Percentiles rank a stretch among this genome's conserved stretches.
Evolutionary conservation across 2,888 invertebrate species (phyloP).

Genomic region (Sinodicranocentrus sp.): DNA sequence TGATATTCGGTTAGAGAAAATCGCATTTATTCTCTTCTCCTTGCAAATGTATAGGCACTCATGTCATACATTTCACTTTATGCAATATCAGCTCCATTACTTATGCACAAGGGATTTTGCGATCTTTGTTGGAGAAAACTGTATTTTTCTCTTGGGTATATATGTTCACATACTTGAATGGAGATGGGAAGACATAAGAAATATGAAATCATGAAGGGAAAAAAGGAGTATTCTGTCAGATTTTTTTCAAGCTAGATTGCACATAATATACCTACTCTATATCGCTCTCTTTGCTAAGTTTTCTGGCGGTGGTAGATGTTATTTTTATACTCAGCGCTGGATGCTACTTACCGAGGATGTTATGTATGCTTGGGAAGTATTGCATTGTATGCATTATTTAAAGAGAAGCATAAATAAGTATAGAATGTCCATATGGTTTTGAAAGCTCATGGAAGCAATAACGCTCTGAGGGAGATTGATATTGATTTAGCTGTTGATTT

Average conservation of each 20-base stretch:
- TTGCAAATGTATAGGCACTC: constrained; percentile 24
- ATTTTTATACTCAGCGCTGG: too few relatives aligned
- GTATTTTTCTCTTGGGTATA: background rate
- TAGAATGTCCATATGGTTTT: constrained; percentile 52
- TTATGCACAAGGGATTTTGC: constrained; percentile 56
- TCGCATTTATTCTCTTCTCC: constrained; percentile 46
- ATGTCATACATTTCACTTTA: constrained; percentile 52
- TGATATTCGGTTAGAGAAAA: background rate
- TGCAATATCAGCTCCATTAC: constrained; percentile 52
- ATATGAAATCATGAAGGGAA: constrained; percentile 36
- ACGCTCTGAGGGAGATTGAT: constrained; percentile 59
- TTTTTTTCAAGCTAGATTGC: constrained; percentile 43
- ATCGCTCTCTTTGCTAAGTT: too few relatives aligned
- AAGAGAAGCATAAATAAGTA: constrained; percentile 45
- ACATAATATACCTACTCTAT: background rate
- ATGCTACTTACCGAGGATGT: constrained; percentile 7
- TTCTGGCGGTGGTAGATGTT: too few relatives aligned
- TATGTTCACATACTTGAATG: background rate
- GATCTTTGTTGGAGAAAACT: constrained; percentile 15
- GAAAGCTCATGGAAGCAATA: constrained; percentile 57
- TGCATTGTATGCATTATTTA: constrained; percentile 45
- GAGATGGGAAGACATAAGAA: background rate
- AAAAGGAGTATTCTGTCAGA: constrained; percentile 46
- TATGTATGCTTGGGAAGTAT: background rate
- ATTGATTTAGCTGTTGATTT: constrained; percentile 69